phyloP scores from a whole-genome alignment of 1,140 invertebrate species.

The Neelides sp. region DNA sequence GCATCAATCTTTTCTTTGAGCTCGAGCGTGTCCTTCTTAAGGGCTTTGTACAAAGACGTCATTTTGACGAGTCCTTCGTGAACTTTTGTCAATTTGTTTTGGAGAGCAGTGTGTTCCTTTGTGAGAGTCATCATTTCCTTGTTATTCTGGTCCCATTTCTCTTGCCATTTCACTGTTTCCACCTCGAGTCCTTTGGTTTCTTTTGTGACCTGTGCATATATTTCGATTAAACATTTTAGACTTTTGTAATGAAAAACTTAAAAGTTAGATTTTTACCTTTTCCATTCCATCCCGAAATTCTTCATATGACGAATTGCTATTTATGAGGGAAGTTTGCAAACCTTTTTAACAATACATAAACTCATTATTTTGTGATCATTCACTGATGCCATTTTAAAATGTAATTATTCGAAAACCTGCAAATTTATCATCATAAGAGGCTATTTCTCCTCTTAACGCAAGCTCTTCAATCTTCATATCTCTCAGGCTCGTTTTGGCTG shows the following conservation, averaged over 20 bases:
- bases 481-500: slow-evolving; percentile 23
- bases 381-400: no score
- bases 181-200: slow-evolving; percentile 19
- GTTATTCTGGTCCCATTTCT: slow-evolving; percentile 27
- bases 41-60: slow-evolving; percentile 22
- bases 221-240: no score
- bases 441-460: slow-evolving; percentile 13
- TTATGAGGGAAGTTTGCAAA: slow-evolving; percentile 16
- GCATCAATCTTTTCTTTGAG: slow-evolving; percentile 10
- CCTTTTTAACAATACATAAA: neutral
- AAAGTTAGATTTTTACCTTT: slow-evolving; percentile 15
- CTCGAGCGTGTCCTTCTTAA: slow-evolving; percentile 22
- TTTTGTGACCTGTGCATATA: slow-evolving; percentile 1
- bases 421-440: slow-evolving; percentile 29
- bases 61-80: slow-evolving; percentile 26
- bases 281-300: slow-evolving; percentile 27
- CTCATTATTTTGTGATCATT: no score
- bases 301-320: slow-evolving; percentile 24
- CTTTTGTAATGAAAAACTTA: no score
- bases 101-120: slow-evolving; percentile 20
- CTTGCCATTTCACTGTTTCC: slow-evolving; percentile 27
- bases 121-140: slow-evolving; percentile 6
- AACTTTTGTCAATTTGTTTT: slow-evolving; percentile 15
- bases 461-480: slow-evolving; percentile 27
- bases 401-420: neutral